These are phyloP conservation scores for Lycodopsis pacificus DNA, from an alignment of 2,797 vertebrate species.

Conservation along the genomic window DNA sequence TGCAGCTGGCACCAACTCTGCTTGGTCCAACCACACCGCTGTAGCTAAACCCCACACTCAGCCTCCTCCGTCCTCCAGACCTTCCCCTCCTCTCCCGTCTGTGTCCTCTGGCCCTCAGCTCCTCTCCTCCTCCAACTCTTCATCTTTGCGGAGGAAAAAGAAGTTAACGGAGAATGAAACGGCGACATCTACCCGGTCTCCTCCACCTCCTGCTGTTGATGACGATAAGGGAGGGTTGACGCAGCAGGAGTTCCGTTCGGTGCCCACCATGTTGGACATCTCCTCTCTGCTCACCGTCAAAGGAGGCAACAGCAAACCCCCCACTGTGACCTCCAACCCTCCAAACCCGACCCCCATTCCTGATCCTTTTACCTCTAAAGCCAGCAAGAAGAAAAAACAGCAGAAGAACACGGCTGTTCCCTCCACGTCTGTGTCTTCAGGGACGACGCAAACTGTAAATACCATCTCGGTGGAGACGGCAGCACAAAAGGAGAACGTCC, in stretches of 20 bases:
- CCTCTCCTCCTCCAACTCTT: conserved; percentile 64
- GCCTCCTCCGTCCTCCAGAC: conserved; percentile 61
- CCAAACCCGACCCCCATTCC: conserved; percentile 29
- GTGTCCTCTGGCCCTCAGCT: conserved; percentile 65
- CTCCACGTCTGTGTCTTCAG: conserved; percentile 29
- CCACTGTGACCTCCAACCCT: conserved; percentile 55
- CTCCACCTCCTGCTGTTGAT: conserved; percentile 80
- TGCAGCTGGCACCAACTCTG: conserved; percentile 84
- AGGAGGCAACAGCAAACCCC: conserved; percentile 67
- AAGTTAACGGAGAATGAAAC: conserved; percentile 81
- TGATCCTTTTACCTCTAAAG: conserved; percentile 81
- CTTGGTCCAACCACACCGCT: conserved; percentile 86
- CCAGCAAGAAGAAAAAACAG: conserved; percentile 89
- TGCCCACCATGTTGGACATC: conserved; percentile 90
- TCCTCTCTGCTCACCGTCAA: conserved; percentile 89
- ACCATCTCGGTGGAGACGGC: conserved; percentile 57
- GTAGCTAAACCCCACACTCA: conserved; percentile 79
- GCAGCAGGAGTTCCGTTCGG: conserved; percentile 85
- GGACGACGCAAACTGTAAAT: conserved; percentile 1
- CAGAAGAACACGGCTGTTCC: conserved; percentile 58
- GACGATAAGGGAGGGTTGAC: conserved; percentile 81
- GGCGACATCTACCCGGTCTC: conserved; percentile 67
- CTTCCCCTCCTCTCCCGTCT: conserved; percentile 51
- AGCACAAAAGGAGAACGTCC: conserved; percentile 87
- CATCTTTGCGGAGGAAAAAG: conserved; percentile 81